Conservation (phyloP, 2,888 invertebrate species). For the Atethmia centrago region DNA sequence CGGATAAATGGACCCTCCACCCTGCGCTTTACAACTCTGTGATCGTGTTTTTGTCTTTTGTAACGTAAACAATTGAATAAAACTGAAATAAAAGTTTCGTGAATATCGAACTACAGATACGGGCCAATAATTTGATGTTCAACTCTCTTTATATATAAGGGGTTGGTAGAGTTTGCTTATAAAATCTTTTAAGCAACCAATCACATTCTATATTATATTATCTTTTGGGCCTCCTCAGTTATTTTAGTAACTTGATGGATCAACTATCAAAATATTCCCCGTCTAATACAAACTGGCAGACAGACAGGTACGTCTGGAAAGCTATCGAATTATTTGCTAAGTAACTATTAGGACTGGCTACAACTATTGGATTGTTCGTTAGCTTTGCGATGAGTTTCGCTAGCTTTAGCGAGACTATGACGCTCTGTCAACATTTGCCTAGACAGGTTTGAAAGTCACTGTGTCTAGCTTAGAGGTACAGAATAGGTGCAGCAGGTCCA, state of each 20-base stretch:
- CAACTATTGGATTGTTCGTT: conserved; percentile 55
- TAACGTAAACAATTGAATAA: conserved; percentile 23
- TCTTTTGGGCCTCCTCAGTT: neutral
- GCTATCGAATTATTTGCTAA: conserved; percentile 37
- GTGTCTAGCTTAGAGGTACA: neutral
- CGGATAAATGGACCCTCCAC: conserved; percentile 12
- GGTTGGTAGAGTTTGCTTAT: neutral
- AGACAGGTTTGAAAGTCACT: conserved; percentile 44
- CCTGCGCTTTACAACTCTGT: conserved; percentile 19
- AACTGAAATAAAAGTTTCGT: conserved; percentile 16
- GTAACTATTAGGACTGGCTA: conserved; percentile 44
- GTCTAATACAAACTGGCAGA: conserved; percentile 1
- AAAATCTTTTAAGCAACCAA: neutral
- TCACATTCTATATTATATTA: neutral
- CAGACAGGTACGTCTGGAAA: conserved; percentile 11
- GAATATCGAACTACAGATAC: neutral
- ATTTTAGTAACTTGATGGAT: neutral
- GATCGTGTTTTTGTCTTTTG: conserved; percentile 16
- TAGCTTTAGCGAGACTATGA: conserved; percentile 34
- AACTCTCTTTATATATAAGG: neutral
- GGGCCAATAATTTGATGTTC: neutral
- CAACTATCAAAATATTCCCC: conserved; percentile 5
- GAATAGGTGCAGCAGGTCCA: neutral
- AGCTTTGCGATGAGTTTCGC: conserved; percentile 45
- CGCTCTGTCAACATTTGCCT: conserved; percentile 53